Base-by-base conservation (phyloP, 2,797 vertebrate species). In the Brachyalestes nurse region DNA sequence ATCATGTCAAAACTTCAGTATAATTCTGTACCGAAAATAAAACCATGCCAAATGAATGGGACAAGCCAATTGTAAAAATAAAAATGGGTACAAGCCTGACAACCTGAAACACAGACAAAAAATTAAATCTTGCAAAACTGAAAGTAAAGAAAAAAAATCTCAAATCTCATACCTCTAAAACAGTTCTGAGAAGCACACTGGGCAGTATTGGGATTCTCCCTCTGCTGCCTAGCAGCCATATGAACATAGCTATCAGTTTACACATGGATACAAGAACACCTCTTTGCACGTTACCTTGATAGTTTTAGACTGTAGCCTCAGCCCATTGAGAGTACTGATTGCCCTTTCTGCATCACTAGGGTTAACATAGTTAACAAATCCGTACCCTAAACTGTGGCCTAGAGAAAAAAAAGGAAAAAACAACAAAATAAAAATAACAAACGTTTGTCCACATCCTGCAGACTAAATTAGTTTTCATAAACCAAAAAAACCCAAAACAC, bases 331-430 rank as follows among this genome's bases (percentile, higher is more conserved):
- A 74, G 97, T 99, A 95, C 96, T 99, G 94, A 99, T 98, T 89
- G 98, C 98, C 95, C 97, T 97, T 94, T 99, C 98, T 82, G 98
- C 98, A 89, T 99, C 98, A 96, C 92, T 98, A 89, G 97, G 95
- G 89, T 97, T 98, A 93, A 99, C 96, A 67, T 98, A 99, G 96
- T 99, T 99, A 95, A 99, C 98, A 90, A 99, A 99, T 91, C 98
- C 98, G 34, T 99, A 99, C 91, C 97, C 97, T 96, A 99, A 96
- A 96, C 98, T 99, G 95, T 99, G 97, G 90, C 98, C 98, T 99
- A 93, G 88, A 93, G 67, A 89, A 93, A 92, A 93, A 87, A 94
- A 90, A 93, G 91, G 81, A 66, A 83, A 94, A 92, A 93, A 93
- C 91, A 93, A 94, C 91, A 93, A 95, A 95, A 94, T 92, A 95